phyloP scores from a whole-genome alignment of 2,113 vertebrate genomes.

The Labeo catla region DNA sequence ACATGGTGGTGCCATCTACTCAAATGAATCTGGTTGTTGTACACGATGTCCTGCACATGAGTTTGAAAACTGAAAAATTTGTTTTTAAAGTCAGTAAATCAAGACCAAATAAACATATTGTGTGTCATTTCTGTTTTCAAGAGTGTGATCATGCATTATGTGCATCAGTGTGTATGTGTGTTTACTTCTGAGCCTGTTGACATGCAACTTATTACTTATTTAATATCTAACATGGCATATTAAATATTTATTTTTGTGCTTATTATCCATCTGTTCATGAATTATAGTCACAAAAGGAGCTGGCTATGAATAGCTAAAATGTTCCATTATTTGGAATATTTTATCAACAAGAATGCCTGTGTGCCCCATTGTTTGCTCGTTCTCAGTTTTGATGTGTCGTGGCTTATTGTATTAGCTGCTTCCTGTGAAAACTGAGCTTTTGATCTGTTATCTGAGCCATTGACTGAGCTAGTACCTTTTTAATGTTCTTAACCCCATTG shows the following conservation, averaged over 20 bases:
- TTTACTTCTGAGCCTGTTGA: conserved; percentile 5
- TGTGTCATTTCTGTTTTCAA: background rate
- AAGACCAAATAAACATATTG: conserved; percentile 13
- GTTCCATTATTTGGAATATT: conserved; percentile 6
- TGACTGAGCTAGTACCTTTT: background rate
- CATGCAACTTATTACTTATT: background rate
- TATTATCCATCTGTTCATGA: conserved; percentile 35
- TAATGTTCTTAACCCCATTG: background rate
- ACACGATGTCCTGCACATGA: background rate
- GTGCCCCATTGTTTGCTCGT: background rate
- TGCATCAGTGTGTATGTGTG: background rate
- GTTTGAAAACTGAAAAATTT: background rate
- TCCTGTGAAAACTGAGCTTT: conserved; percentile 12
- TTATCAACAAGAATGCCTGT: background rate
- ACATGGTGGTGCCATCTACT: conserved; percentile 18
- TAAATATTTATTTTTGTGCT: conserved; percentile 29
- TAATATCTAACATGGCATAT: conserved; percentile 23
- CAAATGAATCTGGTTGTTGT: background rate
- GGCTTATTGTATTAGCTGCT: background rate
- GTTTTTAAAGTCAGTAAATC: background rate
- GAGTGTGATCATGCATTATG: background rate
- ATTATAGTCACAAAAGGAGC: background rate
- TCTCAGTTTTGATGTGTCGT: background rate
- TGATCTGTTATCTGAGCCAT: background rate
- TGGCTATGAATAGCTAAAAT: conserved; percentile 1